Evolutionary conservation across 1,140 invertebrate species (phyloP).

Genomic region (Rhopalosiphum padi): DNA sequence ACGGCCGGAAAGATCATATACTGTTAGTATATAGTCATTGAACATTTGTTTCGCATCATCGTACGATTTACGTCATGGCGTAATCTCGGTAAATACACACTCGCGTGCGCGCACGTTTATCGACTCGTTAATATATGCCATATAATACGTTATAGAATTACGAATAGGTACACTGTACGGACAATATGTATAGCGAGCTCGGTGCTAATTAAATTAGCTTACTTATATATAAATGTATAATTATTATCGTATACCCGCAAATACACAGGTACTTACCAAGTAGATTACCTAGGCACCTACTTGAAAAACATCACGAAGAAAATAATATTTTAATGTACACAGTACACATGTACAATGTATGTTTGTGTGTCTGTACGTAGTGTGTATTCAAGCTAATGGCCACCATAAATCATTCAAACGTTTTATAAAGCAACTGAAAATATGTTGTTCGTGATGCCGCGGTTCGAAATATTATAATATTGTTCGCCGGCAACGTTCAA

Average conservation of each 20-base stretch:
- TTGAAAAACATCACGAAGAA: conserved; percentile 3
- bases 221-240: not conserved
- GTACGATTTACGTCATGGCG: not conserved
- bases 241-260: not conserved
- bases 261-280: not conserved
- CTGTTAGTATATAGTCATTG: not conserved
- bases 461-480: not conserved
- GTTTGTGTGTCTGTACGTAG: not conserved
- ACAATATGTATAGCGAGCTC: not conserved
- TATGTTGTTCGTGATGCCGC: not conserved
- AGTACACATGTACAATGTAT: not conserved
- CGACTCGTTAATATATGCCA: not conserved
- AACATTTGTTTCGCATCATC: not conserved
- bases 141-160: not conserved
- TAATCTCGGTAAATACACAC: not conserved
- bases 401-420: conserved; percentile 8
- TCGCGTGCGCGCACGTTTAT: not conserved
- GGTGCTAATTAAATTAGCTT: not conserved
- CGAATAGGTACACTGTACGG: not conserved
- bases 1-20: not conserved
- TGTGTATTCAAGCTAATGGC: not conserved
- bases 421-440: conserved; percentile 21
- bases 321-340: not conserved
- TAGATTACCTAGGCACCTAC: not conserved
- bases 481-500: not conserved